phyloP scores from a whole-genome alignment of 2,113 vertebrate genomes.

The Macrotis lagotis region DNA sequence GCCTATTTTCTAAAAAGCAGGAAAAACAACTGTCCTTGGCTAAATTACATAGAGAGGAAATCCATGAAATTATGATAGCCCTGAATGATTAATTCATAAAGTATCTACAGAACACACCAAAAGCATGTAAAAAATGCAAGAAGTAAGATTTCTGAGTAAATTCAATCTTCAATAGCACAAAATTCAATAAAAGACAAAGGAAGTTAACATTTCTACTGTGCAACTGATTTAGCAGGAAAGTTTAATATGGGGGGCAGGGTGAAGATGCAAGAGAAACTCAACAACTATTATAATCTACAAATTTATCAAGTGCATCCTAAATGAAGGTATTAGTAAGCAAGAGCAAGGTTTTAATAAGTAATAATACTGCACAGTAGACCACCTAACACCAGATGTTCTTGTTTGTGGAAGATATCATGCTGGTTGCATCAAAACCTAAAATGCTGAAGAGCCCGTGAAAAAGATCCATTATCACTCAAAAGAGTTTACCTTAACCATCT shows the following conservation, averaged over 20 bases:
- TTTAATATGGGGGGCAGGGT: background rate
- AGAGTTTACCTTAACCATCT: background rate
- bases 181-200: background rate
- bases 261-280: background rate
- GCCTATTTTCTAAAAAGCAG: no score
- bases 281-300: background rate
- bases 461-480: background rate
- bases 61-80: background rate
- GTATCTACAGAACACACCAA: background rate
- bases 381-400: background rate
- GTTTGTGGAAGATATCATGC: background rate
- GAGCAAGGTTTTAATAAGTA: background rate
- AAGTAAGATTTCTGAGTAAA: background rate
- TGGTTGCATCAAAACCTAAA: background rate
- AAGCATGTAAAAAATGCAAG: background rate
- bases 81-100: background rate
- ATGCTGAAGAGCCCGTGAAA: background rate
- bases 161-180: background rate
- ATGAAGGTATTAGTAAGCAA: background rate
- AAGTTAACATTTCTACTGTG: background rate
- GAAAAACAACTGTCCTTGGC: background rate
- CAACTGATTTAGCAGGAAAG: background rate
- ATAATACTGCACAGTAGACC: background rate
- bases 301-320: background rate
- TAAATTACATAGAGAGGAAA: background rate